Evolutionary conservation across 2,113 vertebrate species (phyloP).

Genomic region (Gallinago media): DNA sequence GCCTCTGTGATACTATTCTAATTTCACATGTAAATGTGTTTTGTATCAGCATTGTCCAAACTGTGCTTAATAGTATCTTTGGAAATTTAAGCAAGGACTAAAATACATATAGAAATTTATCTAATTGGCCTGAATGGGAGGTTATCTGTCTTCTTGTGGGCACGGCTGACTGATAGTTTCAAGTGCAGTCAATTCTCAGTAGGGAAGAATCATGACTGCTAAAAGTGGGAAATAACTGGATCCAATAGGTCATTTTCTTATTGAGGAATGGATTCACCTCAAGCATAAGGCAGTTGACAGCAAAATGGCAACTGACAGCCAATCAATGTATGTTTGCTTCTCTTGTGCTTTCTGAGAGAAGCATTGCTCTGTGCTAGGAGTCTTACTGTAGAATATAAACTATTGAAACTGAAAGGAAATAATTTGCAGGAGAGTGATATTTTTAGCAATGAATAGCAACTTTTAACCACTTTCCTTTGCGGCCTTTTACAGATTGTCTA

Average conservation of each 20-base stretch:
- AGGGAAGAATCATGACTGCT: background rate
- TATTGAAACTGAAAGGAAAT: background rate
- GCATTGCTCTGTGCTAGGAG: accelerated
- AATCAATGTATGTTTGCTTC: background rate
- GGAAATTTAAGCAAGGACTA: background rate
- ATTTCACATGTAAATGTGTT: background rate
- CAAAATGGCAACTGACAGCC: background rate
- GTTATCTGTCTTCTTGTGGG: background rate
- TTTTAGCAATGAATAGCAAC: background rate
- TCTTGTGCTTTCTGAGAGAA: background rate
- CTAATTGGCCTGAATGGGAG: background rate
- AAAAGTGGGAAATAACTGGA: background rate
- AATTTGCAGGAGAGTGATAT: background rate
- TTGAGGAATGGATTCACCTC: background rate
- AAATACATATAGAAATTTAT: background rate
- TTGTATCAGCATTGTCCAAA: background rate
- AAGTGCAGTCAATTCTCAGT: background rate
- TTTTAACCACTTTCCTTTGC: background rate
- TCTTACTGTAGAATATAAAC: background rate
- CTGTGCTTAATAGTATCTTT: background rate
- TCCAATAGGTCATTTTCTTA: background rate
- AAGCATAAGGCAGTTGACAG: background rate
- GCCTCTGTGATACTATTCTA: background rate
- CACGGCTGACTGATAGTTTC: background rate
- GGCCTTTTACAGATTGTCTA: background rate